Conservation (phyloP, 2,888 invertebrate genomes). For the Hypomecis punctinalis region DNA sequence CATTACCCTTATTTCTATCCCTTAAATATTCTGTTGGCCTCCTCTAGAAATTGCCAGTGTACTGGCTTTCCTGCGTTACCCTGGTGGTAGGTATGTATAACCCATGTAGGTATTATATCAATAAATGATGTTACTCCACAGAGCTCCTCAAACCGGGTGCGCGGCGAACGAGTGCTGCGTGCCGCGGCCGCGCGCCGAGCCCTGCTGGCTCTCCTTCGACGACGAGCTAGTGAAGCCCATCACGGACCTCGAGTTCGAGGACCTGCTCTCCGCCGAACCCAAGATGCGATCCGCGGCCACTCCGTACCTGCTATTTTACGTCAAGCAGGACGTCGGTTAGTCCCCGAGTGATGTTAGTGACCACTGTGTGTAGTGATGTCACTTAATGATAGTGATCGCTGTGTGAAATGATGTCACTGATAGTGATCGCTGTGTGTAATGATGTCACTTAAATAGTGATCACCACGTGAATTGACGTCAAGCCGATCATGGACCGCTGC, state of each 20-base stretch:
- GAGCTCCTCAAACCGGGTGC: constrained; percentile 67
- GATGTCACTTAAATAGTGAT: too few relatives aligned
- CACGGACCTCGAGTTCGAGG: constrained; percentile 91
- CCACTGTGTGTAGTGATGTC: not conserved
- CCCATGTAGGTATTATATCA: too few relatives aligned
- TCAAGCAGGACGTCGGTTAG: constrained; percentile 84
- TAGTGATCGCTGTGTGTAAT: too few relatives aligned
- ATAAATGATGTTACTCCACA: not conserved
- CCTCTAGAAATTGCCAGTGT: too few relatives aligned
- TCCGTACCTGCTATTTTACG: constrained; percentile 94
- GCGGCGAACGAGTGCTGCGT: constrained; percentile 84
- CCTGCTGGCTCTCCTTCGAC: constrained; percentile 94
- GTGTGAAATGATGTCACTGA: not conserved
- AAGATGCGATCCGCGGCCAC: constrained; percentile 91
- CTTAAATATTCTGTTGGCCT: too few relatives aligned
- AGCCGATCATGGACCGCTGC: constrained; percentile 82
- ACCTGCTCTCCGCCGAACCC: constrained; percentile 89
- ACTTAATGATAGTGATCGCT: not conserved
- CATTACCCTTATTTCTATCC: too few relatives aligned
- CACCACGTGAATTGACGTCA: too few relatives aligned
- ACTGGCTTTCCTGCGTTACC: too few relatives aligned
- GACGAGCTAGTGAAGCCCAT: constrained; percentile 93
- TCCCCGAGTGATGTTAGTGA: constrained; percentile 20
- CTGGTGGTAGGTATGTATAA: too few relatives aligned
- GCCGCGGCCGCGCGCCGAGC: constrained; percentile 68